Percentiles rank a stretch among this genome's conserved stretches.
Conservation (phyloP, 2,888 invertebrate species). For the Hypomecis atomaria region DNA sequence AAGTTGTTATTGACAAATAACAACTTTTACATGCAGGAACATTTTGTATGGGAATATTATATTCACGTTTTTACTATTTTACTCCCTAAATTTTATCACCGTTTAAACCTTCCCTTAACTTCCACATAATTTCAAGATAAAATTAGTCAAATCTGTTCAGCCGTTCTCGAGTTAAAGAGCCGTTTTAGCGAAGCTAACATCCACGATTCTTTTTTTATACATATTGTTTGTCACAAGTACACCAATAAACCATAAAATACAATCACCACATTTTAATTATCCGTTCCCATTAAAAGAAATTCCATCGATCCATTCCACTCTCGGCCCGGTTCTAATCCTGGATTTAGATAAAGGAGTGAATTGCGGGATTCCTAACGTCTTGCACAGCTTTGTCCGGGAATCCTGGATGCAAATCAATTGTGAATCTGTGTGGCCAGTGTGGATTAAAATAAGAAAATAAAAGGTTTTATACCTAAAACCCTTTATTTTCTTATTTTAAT, state of each 20-base stretch:
- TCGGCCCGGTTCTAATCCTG: constrained; percentile 62
- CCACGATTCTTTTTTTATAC: not conserved
- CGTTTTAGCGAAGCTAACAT: too few species aligned
- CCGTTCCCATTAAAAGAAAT: constrained; percentile 48
- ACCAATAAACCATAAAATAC: not conserved
- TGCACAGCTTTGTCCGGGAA: constrained; percentile 63
- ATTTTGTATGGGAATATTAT: too few species aligned
- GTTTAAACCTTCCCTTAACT: too few species aligned
- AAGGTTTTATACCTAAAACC: too few species aligned
- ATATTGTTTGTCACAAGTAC: not conserved
- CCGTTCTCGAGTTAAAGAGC: too few species aligned
- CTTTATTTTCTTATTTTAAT: too few species aligned
- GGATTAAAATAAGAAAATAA: not conserved
- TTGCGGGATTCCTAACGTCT: constrained; percentile 64
- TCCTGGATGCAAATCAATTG: constrained; percentile 75
- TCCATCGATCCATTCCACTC: constrained; percentile 54
- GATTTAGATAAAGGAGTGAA: constrained; percentile 66
- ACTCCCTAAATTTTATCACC: too few species aligned
- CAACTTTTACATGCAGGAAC: too few species aligned
- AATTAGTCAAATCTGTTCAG: too few species aligned
- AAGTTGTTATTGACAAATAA: too few species aligned
- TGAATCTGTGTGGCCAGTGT: constrained; percentile 46
- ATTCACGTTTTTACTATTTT: too few species aligned
- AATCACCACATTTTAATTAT: constrained; percentile 15
- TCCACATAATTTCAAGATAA: too few species aligned